Conservation (phyloP, 2,113 vertebrate genomes). For the Gobius niger region DNA sequence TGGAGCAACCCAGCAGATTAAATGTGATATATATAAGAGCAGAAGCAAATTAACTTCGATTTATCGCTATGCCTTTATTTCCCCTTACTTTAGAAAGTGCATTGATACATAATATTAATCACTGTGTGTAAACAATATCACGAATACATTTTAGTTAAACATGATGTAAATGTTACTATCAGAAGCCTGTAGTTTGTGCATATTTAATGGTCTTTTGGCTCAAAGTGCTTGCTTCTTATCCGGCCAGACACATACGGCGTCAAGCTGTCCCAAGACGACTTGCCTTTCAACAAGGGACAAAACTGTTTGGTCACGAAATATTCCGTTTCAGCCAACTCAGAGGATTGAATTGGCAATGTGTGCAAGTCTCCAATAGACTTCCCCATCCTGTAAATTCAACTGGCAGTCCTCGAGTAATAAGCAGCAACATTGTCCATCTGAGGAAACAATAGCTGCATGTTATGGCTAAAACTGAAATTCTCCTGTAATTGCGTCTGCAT, state of each 20-base stretch:
- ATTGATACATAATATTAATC: no score
- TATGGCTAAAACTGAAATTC: background rate
- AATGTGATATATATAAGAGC: slow-evolving; percentile 29
- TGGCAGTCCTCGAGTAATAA: slow-evolving; percentile 36
- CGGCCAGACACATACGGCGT: slow-evolving; percentile 55
- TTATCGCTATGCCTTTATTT: background rate
- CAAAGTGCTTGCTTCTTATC: slow-evolving; percentile 42
- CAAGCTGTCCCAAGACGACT: slow-evolving; percentile 50
- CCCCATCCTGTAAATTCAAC: slow-evolving; percentile 29
- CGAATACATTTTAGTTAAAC: background rate
- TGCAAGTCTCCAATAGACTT: slow-evolving; percentile 34
- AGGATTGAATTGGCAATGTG: slow-evolving; percentile 65
- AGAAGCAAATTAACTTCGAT: slow-evolving; percentile 6
- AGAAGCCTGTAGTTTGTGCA: slow-evolving; percentile 2
- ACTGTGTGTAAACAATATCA: no score
- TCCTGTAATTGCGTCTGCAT: no score
- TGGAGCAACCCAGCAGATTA: slow-evolving; percentile 20
- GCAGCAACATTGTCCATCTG: slow-evolving; percentile 11
- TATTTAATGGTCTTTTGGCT: slow-evolving; percentile 32
- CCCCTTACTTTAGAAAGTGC: no score
- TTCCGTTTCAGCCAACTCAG: slow-evolving; percentile 47
- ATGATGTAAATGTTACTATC: background rate
- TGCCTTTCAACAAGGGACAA: slow-evolving; percentile 37
- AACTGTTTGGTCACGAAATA: slow-evolving; percentile 46
- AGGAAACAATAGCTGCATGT: background rate